Evolutionary conservation across 2,113 vertebrate species (phyloP).

Genomic region (Physeter macrocephalus): DNA sequence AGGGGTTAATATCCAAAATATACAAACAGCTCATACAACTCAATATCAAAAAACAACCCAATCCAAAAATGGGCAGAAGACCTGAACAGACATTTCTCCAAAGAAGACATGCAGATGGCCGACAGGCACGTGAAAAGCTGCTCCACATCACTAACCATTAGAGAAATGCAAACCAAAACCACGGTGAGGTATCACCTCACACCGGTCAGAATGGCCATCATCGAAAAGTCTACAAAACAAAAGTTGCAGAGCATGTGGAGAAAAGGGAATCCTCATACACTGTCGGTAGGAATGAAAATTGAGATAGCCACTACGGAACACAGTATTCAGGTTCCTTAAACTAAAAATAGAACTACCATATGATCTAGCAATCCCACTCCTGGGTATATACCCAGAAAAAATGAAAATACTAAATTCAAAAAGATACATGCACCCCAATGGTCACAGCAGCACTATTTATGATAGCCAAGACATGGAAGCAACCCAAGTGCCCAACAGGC

Average conservation of each 20-base stretch:
- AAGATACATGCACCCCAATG: neutral
- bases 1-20: neutral
- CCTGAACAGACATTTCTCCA: neutral
- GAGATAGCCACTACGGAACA: neutral
- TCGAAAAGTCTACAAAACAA: neutral
- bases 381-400: neutral
- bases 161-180: neutral
- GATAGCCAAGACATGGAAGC: neutral
- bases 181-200: neutral
- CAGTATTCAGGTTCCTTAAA: neutral
- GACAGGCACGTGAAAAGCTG: neutral
- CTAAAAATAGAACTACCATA: neutral
- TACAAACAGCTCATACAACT: neutral
- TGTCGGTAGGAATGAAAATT: neutral
- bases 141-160: neutral
- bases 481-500: neutral
- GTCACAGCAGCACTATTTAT: neutral
- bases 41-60: neutral
- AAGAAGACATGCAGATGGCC: neutral
- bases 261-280: neutral
- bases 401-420: neutral
- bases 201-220: neutral
- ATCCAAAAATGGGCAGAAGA: neutral
- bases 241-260: neutral
- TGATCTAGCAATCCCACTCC: neutral